Base-by-base conservation (phyloP, 2,797 vertebrate species). In the Pterois miles region DNA sequence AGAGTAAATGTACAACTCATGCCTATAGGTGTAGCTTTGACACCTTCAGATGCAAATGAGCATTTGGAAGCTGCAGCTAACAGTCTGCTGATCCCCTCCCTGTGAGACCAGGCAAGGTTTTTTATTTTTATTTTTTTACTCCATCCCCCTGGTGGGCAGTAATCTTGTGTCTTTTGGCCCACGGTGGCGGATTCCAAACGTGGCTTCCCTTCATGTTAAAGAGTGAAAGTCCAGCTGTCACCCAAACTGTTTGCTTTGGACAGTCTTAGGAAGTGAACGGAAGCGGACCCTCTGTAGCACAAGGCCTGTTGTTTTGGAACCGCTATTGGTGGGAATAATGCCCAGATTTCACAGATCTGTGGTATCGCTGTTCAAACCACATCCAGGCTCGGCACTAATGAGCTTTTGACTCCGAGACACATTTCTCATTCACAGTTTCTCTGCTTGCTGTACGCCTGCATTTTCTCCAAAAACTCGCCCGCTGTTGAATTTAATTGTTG, bases 181-280 rank as follows among this genome's bases (percentile, higher is more conserved):
- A 6, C 40, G n/a, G 58, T 78, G 4, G 8, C 56, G 29, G 76
- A 91, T 92, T 92, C 84, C 83, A 83, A 80, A 73, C 57, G 34
- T 16, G 83, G 58, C 76, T 65, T 70, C 74, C 36, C 62, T 83
- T 85, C 66, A 57, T 77, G 71, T 69, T 80, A 33, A 71, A 79
- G 80, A 92, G 81, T 76, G 88, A 88, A 88, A 86, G 85, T 90
- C 90, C 93, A 93, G 91, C 93, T 94, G 92, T 91, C 81, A 57
- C 77, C 82, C 81, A 84, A 86, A 88, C 82, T 86, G 87, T 92
- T 91, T 89, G 78, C 57, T 87, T 89, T 88, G 85, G 87, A 89
- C 76, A 77, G 81, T 83, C 59, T 82, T 54, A 69, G 69, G 72
- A 83, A 62, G 40, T 38, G 82, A 90, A 84, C 74, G 34, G 76